phyloP scores from a whole-genome alignment of 2,888 invertebrate genomes.

The Nyleta sp. region DNA sequence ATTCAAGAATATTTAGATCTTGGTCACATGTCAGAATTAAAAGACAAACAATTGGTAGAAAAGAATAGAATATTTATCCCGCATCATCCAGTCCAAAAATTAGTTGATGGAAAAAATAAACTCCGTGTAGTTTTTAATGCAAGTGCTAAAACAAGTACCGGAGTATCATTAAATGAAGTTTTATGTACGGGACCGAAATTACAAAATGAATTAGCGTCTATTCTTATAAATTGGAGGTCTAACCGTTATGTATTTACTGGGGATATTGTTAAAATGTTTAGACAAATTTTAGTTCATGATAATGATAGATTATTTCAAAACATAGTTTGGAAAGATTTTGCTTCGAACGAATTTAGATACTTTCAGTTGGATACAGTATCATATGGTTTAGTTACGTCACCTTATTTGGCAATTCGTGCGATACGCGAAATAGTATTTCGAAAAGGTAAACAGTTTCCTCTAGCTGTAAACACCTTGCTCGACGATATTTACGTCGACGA shows the following conservation, averaged over 20 bases:
- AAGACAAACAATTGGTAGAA: neutral
- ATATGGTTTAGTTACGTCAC: neutral
- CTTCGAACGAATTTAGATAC: neutral
- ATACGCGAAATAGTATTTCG: neutral
- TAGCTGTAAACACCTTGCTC: neutral
- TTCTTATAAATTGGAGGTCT: conserved; percentile 17
- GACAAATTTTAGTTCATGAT: conserved; percentile 17
- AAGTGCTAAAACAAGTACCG: conserved; percentile 8
- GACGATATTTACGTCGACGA: neutral
- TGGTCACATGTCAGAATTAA: conserved; percentile 14
- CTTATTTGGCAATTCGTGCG: neutral
- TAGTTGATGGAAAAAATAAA: conserved; percentile 4
- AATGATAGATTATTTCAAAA: conserved; percentile 24
- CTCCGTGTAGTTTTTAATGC: conserved; percentile 38
- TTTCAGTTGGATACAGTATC: conserved; percentile 15
- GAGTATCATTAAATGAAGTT: conserved; percentile 18
- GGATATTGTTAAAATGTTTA: conserved; percentile 41
- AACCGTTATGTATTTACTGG: conserved; percentile 7
- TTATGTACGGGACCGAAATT: conserved; percentile 18
- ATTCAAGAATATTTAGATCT: conserved; percentile 12
- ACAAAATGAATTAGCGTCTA: conserved; percentile 23
- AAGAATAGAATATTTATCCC: conserved; percentile 19
- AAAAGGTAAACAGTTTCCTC: neutral
- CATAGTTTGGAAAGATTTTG: conserved; percentile 28
- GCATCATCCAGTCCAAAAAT: conserved; percentile 29